These are phyloP conservation scores for Neotragus moschatus DNA, from an alignment of 2,113 vertebrate species.

Conservation along the genomic window DNA sequence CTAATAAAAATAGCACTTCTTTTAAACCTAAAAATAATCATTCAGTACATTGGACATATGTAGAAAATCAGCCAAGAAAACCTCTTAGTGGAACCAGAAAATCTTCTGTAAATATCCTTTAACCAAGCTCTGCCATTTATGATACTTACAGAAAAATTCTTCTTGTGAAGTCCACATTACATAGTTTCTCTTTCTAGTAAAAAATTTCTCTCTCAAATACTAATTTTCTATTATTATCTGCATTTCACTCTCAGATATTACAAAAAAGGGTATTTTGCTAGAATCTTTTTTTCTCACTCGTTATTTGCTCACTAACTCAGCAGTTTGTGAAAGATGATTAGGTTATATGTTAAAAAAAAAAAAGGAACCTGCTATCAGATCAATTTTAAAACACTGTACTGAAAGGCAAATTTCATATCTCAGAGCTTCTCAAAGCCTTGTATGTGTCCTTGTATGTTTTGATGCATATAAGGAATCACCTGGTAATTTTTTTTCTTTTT, in stretches of 20 bases:
- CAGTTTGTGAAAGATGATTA: background rate
- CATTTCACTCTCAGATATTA: background rate
- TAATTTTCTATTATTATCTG: background rate
- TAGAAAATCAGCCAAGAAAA: background rate
- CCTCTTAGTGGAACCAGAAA: background rate
- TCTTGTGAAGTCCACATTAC: background rate
- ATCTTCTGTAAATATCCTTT: background rate
- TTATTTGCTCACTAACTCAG: background rate
- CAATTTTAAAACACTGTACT: background rate
- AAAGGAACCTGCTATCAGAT: background rate
- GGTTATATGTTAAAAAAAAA: background rate
- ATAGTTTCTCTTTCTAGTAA: background rate
- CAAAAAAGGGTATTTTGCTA: background rate
- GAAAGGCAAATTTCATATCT: background rate
- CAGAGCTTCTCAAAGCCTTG: background rate
- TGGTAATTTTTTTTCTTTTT: background rate
- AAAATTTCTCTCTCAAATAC: background rate
- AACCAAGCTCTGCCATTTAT: background rate
- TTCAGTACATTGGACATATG: background rate
- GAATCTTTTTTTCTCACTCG: background rate
- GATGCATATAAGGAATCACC: background rate
- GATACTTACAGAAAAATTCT: background rate
- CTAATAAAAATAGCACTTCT: background rate
- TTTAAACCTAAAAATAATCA: background rate
- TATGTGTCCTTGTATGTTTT: background rate